Conservation (phyloP, 1,140 invertebrate genomes). For the Drosophila cardini region DNA sequence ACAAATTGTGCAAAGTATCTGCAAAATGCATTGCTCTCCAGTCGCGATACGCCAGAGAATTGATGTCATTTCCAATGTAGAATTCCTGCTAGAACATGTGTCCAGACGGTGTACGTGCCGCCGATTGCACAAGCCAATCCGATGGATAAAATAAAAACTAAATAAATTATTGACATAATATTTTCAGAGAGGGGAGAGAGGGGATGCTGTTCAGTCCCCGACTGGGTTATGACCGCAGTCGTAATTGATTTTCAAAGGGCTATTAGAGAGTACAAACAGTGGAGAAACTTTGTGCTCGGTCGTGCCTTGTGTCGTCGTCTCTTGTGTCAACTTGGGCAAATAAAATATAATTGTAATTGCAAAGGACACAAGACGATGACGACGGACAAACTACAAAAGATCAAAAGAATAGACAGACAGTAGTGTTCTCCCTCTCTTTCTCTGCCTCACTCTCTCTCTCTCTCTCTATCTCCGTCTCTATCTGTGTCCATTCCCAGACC, state of each 20-base stretch:
- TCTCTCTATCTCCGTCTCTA: background rate
- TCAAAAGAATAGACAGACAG: conserved; percentile 61
- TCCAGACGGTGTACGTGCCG: conserved; percentile 66
- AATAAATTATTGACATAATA: conserved; percentile 82
- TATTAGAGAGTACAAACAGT: conserved; percentile 41
- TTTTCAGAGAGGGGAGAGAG: conserved; percentile 18
- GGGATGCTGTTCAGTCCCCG: conserved; percentile 20
- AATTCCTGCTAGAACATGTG: conserved; percentile 83
- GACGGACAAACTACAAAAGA: conserved; percentile 66
- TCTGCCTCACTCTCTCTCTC: conserved; percentile 34
- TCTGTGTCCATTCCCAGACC: conserved; percentile 43
- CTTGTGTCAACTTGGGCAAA: conserved; percentile 74
- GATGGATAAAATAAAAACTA: conserved; percentile 47
- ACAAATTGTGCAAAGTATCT: conserved; percentile 66
- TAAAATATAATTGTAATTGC: conserved; percentile 82
- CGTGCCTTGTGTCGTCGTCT: conserved; percentile 34
- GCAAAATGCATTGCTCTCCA: conserved; percentile 46
- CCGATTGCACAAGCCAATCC: conserved; percentile 33
- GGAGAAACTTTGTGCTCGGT: conserved; percentile 29
- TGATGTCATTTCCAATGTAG: conserved; percentile 75
- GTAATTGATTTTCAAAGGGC: conserved; percentile 78
- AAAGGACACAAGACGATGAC: conserved; percentile 68
- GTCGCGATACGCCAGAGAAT: conserved; percentile 61
- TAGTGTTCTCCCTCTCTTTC: conserved; percentile 33
- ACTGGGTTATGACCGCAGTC: conserved; percentile 59